A percentile compares a stretch with the other conserved stretches of the same genome.
phyloP scores from a whole-genome alignment of 1,140 invertebrate species.

The Drosophila punjabiensis region DNA sequence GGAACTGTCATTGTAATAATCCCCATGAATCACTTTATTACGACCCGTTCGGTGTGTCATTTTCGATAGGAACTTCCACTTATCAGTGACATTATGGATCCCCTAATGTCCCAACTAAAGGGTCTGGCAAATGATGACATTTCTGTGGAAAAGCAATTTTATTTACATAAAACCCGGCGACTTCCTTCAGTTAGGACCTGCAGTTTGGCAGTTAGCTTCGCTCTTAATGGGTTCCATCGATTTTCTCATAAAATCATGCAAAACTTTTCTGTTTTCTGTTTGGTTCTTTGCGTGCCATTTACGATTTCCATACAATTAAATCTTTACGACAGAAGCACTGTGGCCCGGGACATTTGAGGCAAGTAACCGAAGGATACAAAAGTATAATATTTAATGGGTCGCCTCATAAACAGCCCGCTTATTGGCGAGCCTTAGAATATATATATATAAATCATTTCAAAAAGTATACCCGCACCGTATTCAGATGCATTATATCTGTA shows the following conservation, averaged over 20 bases:
- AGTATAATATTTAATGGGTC: slow-evolving; percentile 31
- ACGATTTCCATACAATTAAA: slow-evolving; percentile 84
- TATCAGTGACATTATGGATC: slow-evolving; percentile 25
- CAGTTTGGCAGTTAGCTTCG: slow-evolving; percentile 48
- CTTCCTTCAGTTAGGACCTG: slow-evolving; percentile 16
- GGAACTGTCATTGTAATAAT: slow-evolving; percentile 1
- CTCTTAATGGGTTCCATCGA: slow-evolving; percentile 69
- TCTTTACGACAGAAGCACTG: slow-evolving; percentile 65
- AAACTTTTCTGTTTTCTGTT: slow-evolving; percentile 57
- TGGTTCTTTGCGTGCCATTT: slow-evolving; percentile 72
- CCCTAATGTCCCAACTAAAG: slow-evolving; percentile 13
- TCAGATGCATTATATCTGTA: background rate
- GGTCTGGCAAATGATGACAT: slow-evolving; percentile 40
- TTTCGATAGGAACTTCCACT: slow-evolving; percentile 21
- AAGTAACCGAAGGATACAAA: slow-evolving; percentile 24
- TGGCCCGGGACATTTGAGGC: slow-evolving; percentile 22
- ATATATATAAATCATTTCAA: slow-evolving; percentile 4
- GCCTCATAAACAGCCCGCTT: slow-evolving; percentile 30
- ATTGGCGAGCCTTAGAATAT: slow-evolving; percentile 21
- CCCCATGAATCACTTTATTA: slow-evolving; percentile 40
- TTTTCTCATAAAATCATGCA: slow-evolving; percentile 63
- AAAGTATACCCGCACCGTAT: background rate
- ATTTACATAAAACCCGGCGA: slow-evolving; percentile 27
- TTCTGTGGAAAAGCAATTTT: slow-evolving; percentile 33
- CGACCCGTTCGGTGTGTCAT: slow-evolving; percentile 23